A percentile compares a stretch with the other conserved stretches of the same genome.
phyloP scores from a whole-genome alignment of 1,140 invertebrate species.

The Drosophila melanogaster region Release_6_plus_ISO1_MT NT_033777.3:9664001-9664500 shows the following conservation, averaged over 20 bases:
- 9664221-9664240: conserved; percentile 9
- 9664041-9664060: background rate
- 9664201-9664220: background rate
- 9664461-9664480: conserved; percentile 97
- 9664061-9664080: background rate
- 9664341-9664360: conserved; percentile 95
- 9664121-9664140: background rate
- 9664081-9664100: background rate
- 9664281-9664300: conserved; percentile 8
- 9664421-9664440: conserved; percentile 95
- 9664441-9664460: conserved; percentile 98
- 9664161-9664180: background rate
- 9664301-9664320: background rate
- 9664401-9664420: conserved; percentile 95
- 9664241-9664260: background rate
- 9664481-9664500: conserved; percentile 98
- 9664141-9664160: background rate
- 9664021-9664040: background rate
- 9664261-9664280: conserved; percentile 14
- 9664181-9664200: background rate
- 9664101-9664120: background rate
- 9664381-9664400: conserved; percentile 97
- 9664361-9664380: conserved; percentile 98
- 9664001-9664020: too few relatives aligned
- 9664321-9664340: background rate